Evolutionary conservation across 2,888 invertebrate genomes (phyloP), one percentile per base, ranked within the genome.

Genomic region (Epistrophe eligans): DNA sequence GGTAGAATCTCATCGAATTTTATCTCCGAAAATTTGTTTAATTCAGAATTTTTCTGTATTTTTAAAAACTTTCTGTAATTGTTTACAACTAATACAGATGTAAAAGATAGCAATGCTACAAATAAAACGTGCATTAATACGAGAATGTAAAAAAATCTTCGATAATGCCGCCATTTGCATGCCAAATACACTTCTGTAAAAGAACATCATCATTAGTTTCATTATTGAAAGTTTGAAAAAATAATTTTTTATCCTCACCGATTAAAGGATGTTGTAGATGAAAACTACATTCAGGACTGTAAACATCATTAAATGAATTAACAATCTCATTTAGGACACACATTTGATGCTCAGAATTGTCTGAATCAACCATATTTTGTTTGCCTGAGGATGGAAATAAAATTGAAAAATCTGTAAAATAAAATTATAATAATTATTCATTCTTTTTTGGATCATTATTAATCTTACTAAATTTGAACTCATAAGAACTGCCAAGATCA

Each of bases 121-220:
- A 93, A 93, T 11, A 92, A 84, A 3, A 92, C 89, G 77, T 94
- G 93, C 24, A 92, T 89, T 24, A 90, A 84, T 10, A 93, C 91
- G 64, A 94, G 90, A 28, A 93, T 88, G 74, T 93, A 93, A 89
- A 94, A 94, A 85, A 94, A 93, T 58, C 91, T 90, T 57, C 93
- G 91, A 24, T 94, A 92, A 88, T 91, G 93, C n/a, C 92, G 89
- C 94, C 94, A 94, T 90, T 94, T 94, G 35, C 94, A 89, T 38
- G 91, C 91, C 43, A 94, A 91, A 88, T 93, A 94, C 11, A 93
- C 90, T 89, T 94, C 93, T 91, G 71, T 8, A 84, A 82, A 82
- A 71, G 24, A 24, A 24, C 3, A 24, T 24, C 24, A n/a, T n/a
- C 32, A 19, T 7, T 4, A 32, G 57, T 35, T 24, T 24, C n/a